Base-by-base conservation (phyloP, 2,888 invertebrate genomes). In the Chalcis sispes region DNA sequence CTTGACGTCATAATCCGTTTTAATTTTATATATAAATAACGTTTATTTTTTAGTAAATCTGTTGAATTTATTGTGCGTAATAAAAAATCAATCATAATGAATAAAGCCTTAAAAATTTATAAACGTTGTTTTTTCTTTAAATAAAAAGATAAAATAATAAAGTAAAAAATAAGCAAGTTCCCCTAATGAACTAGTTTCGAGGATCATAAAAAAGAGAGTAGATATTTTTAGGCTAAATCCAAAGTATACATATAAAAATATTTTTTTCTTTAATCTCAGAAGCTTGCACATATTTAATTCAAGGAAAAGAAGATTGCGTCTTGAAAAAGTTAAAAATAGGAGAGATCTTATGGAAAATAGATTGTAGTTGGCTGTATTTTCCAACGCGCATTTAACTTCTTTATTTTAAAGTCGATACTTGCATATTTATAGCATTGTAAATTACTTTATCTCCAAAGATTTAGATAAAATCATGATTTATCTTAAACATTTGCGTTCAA, bases 241-340 rank as follows among this genome's bases (percentile, higher is more conserved):
- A 7, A 36, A 36, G 10, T 36, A 36, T n/a, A 7, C 20, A 13
- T 18, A 10, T n/a, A 20, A 42, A 27, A 27, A 56, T n/a, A 40
- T 20, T 7, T 40, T 42, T 42, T 7, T 42, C 15, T 42, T 8
- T 36, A 52, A 18, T 46, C 13, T 15, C n/a, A 4, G 46, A 20
- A 46, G 32, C n/a, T n/a, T 10, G 40, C 15, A 18, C 46, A 56
- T 42, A 42, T 27, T 54, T 56, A 8, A 67, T 48, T 58, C n/a
- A 54, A 23, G 23, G 42, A 29, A 48, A 27, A 32, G 10, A 48
- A 20, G 50, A 52, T 40, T 18, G 36, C 5, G 32, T 18, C 23
- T 8, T n/a, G 25, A 0, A 23, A n/a, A 8, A 40, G 61, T 61
- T 62, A 61, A 42, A 71, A 61, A 61, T 52, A 71, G 42, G 40